phyloP scores from a whole-genome alignment of 2,888 invertebrate species.

The Drosophila subquinaria region DNA sequence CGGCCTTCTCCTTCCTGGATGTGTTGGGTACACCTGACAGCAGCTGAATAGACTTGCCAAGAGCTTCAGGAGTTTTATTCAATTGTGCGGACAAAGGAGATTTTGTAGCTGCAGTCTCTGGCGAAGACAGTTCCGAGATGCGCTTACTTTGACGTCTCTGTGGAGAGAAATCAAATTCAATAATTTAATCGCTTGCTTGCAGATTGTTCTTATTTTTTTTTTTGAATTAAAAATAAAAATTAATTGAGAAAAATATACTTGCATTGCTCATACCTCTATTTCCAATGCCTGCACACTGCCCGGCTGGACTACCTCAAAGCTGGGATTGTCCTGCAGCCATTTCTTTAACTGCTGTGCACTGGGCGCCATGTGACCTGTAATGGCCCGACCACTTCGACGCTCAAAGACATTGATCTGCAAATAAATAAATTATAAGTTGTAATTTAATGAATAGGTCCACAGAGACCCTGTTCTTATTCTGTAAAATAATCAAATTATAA shows the following conservation, averaged over 20 bases:
- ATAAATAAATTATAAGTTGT: conserved; percentile 2
- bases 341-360: conserved; percentile 91
- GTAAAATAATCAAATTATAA: no score
- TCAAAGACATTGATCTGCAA: conserved; percentile 92
- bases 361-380: conserved; percentile 93
- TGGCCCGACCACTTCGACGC: conserved; percentile 90
- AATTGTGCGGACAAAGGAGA: conserved; percentile 13
- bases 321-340: conserved; percentile 95
- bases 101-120: conserved; percentile 36
- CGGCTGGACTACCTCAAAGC: conserved; percentile 93
- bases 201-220: background rate
- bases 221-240: background rate
- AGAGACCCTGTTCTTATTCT: no score
- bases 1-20: conserved; percentile 49
- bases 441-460: no score
- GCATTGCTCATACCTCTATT: conserved; percentile 71
- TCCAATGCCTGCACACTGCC: conserved; percentile 86
- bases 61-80: conserved; percentile 36
- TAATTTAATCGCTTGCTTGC: background rate
- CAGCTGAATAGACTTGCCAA: conserved; percentile 16
- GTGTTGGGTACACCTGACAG: conserved; percentile 1
- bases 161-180: conserved; percentile 15
- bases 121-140: conserved; percentile 30
- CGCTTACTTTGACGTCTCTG: conserved; percentile 70
- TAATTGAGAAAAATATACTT: background rate